Percentiles rank a stretch among this genome's conserved stretches.
Conservation (phyloP, 2,797 vertebrate genomes). For the Sebastes kiyomatsui region DNA sequence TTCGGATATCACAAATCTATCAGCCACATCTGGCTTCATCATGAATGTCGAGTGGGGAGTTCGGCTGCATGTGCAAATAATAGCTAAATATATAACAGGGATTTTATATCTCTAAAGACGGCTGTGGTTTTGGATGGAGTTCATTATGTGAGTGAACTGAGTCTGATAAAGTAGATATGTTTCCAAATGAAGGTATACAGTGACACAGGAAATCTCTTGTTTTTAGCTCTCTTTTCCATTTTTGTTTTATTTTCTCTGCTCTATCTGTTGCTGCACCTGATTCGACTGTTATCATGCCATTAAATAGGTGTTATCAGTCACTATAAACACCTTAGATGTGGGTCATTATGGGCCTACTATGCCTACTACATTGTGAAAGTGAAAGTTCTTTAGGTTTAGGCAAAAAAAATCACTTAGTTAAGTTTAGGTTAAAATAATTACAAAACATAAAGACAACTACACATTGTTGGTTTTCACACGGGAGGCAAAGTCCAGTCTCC, state of each 20-base stretch:
- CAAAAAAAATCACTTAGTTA: too few species aligned
- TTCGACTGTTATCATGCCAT: too few species aligned
- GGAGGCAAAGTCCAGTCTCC: too few species aligned
- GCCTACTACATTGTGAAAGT: too few species aligned
- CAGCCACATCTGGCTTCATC: conserved; percentile 68
- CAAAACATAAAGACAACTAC: too few species aligned
- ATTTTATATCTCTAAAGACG: conserved; percentile 16
- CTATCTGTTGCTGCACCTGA: neutral
- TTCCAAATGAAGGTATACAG: conserved; percentile 18
- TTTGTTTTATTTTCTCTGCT: neutral
- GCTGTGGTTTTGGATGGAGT: conserved; percentile 36
- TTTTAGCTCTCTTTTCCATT: neutral
- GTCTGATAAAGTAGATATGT: conserved; percentile 31
- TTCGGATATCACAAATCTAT: conserved; percentile 73
- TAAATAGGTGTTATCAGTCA: too few species aligned
- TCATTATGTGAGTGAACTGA: conserved; percentile 17
- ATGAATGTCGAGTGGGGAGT: conserved; percentile 33
- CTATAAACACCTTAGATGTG: too few species aligned
- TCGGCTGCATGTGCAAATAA: conserved; percentile 30
- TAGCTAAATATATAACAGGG: conserved; percentile 61
- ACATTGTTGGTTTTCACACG: too few species aligned
- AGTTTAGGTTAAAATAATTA: too few species aligned
- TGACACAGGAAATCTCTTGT: conserved; percentile 13
- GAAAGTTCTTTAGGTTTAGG: too few species aligned
- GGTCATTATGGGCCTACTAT: too few species aligned